Evolutionary conservation across 2,113 vertebrate genomes (phyloP), one percentile per base, ranked within the genome.

Genomic region (Oceanites oceanicus): DNA sequence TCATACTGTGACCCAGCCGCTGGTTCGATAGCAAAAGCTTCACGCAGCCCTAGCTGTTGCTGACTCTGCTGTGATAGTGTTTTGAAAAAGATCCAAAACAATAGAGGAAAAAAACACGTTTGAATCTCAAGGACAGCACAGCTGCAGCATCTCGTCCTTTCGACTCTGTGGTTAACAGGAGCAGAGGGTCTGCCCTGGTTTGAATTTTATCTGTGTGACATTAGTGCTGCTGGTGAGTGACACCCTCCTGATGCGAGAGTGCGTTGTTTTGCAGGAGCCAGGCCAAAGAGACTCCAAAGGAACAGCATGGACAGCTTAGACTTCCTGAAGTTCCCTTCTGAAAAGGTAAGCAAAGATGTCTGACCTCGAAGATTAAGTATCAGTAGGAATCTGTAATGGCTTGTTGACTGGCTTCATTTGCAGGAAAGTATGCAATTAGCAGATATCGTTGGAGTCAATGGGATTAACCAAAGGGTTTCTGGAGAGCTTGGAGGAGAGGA

Each of bases 221-320:
- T 70, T 25, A 23, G 82, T 15, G 85, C 83, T 66, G 36, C 6
- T 2, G 11, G 29, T 15, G 38, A 55, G 53, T 21, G 94, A 32
- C 66, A 47, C 29, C 59, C 44, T 56, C 78, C 49, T 88, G 91
- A 95, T 67, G 59, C 0, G 5, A 50, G 36, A 21, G 63, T 40
- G 42, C 4, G 5, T 34, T 78, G 56, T 81, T 95, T 76, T 97
- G 32, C 96, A 99, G 99, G 99, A 75, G 99, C 99, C 86, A 98
- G 99, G 91, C 99, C 99, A 84, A 99, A 99, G 96, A 98, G 98
- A 96, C 98, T 96, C 26, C 99, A 99, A 90, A 98, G 98, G 92
- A 98, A 98, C 98, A 99, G 99, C 80, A 98, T 99, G 91, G 99
- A 99, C 97, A 99, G 98, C 94, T 98, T 99, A 42, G 99, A 99